Percentiles rank a stretch among this genome's conserved stretches.
Evolutionary conservation across 2,797 vertebrate genomes (phyloP).

Genomic region (Spheniscus humboldti): DNA sequence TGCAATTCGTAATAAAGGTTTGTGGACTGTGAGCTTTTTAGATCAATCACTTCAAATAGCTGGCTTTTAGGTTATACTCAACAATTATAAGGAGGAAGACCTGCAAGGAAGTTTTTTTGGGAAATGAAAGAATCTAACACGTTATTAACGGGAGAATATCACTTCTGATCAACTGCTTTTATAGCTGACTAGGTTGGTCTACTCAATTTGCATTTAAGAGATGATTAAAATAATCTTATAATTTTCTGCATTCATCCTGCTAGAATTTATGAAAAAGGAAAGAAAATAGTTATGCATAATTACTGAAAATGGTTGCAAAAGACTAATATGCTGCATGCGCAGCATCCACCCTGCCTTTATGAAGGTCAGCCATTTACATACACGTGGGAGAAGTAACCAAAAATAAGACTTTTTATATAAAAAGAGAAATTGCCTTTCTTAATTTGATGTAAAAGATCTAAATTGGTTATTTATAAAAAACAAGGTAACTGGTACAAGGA

Average conservation of each 20-base stretch:
- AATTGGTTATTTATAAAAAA: neutral
- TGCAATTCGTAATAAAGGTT: slow-evolving; percentile 6
- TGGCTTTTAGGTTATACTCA: slow-evolving; percentile 24
- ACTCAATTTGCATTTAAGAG: slow-evolving; percentile 36
- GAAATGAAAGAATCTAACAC: slow-evolving; percentile 15
- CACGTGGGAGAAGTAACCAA: neutral
- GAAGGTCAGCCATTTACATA: neutral
- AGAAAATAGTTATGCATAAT: neutral
- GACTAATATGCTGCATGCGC: neutral
- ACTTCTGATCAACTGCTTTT: slow-evolving; percentile 19
- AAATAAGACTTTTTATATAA: neutral
- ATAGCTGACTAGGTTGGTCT: neutral
- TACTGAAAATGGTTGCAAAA: neutral
- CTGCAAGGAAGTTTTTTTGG: neutral
- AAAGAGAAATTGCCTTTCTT: neutral
- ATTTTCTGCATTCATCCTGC: slow-evolving; percentile 11
- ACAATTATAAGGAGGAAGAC: neutral
- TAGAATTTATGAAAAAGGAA: neutral
- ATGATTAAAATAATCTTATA: neutral
- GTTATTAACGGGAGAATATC: slow-evolving; percentile 18
- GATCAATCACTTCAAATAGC: slow-evolving; percentile 7
- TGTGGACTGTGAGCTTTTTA: slow-evolving; percentile 18
- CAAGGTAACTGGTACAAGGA: neutral
- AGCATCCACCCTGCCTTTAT: neutral
- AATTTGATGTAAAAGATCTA: neutral